Evolutionary conservation across 2,888 invertebrate species (phyloP).

Genomic region (Pollenia labialis): DNA sequence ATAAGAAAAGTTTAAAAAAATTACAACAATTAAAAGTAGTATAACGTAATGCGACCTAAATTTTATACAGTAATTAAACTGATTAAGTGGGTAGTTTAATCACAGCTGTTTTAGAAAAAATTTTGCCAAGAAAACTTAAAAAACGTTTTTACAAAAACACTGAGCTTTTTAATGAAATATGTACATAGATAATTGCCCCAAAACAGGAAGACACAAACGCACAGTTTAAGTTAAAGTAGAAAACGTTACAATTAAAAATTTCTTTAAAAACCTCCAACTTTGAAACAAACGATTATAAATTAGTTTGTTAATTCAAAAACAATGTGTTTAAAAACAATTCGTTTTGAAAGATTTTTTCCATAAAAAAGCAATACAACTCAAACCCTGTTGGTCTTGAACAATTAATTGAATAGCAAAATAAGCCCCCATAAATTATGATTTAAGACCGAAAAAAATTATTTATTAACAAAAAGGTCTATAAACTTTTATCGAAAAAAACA

Average conservation of each 20-base stretch:
- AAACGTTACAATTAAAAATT: neutral
- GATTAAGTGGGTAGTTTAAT: constrained; percentile 53
- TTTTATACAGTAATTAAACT: constrained; percentile 46
- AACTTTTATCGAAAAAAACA: constrained; percentile 55
- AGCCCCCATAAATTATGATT: neutral
- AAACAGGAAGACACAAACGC: constrained; percentile 13
- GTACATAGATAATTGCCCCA: neutral
- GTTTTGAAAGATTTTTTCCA: neutral
- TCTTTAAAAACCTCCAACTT: neutral
- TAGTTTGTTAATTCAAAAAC: constrained; percentile 31
- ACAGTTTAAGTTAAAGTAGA: neutral
- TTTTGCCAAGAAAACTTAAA: neutral
- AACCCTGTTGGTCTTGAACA: constrained; percentile 61
- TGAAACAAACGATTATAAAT: neutral
- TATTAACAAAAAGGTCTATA: constrained; percentile 55
- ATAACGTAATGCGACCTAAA: constrained; percentile 46
- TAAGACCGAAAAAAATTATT: neutral
- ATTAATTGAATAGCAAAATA: constrained; percentile 30
- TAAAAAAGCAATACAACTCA: neutral
- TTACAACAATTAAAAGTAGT: constrained; percentile 23
- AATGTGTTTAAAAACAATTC: constrained; percentile 9
- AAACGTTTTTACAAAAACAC: neutral
- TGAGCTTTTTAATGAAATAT: neutral
- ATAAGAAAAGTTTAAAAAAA: constrained; percentile 4
- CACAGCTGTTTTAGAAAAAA: constrained; percentile 11